These are phyloP conservation scores for Microcebus ravelobensis DNA, from an alignment of 2,113 vertebrate species.

Conservation along the genomic window DNA sequence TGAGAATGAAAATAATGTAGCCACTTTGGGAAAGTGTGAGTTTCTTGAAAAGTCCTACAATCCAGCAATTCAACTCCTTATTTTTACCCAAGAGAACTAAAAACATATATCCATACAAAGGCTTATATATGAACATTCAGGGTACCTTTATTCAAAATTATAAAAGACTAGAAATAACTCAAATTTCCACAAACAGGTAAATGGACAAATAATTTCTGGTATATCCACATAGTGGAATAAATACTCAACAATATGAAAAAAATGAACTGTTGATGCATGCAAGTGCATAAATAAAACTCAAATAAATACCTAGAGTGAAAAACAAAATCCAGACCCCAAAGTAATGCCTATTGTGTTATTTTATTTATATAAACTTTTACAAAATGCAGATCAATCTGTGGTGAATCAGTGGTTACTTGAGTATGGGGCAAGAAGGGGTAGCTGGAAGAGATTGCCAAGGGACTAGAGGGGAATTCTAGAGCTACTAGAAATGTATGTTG, in stretches of 20 bases:
- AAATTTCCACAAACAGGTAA: background rate
- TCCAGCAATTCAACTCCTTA: background rate
- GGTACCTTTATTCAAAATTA: background rate
- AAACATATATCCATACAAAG: background rate
- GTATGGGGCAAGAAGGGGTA: accelerated
- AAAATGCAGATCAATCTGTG: background rate
- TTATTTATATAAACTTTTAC: background rate
- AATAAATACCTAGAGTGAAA: background rate
- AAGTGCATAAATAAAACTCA: background rate
- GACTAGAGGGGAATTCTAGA: background rate
- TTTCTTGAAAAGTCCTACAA: background rate
- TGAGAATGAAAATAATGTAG: background rate
- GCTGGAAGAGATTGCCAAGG: background rate
- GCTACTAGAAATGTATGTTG: background rate
- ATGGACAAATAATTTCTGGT: background rate
- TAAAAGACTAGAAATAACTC: background rate
- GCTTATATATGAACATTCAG: background rate
- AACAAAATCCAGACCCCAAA: background rate
- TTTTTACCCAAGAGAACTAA: background rate
- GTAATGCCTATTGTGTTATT: background rate
- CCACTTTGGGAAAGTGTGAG: background rate
- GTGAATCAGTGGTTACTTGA: background rate
- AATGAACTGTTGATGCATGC: no score
- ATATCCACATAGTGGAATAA: background rate
- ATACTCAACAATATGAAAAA: background rate